Base-by-base conservation (phyloP, 2,113 vertebrate species). In the Scomber scombrus region DNA sequence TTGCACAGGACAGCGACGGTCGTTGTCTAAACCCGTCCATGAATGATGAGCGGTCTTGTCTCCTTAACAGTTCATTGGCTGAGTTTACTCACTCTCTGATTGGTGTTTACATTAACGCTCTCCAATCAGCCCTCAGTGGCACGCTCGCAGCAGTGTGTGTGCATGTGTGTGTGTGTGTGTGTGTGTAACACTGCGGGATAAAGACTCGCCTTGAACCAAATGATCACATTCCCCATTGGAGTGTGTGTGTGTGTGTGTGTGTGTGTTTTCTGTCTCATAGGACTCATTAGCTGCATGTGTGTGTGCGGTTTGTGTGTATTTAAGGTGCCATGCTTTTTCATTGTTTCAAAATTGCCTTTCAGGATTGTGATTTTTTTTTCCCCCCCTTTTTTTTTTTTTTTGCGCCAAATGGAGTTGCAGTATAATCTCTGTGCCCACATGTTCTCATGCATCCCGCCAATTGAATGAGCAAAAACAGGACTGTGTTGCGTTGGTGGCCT, bases 51-150 rank as follows among this genome's bases (percentile, higher is more conserved):
- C 11, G 82, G 67, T 71, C 63, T 72, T 15, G 54, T 70, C 66
- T 75, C 21, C 15, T 80, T 72, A 77, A 81, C 84, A 84, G 85
- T 72, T 64, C 84, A 81, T 80, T 89, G 80, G 85, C 73, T 40
- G 11, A 18, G 71, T 87, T 85, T 84, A 76, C 79, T 86, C 86
- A 68, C 79, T 56, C 88, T 81, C 85, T 92, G 92, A 92, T 92
- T 92, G 89, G 89, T 91, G 90, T 93, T 93, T 92, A 91, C 61
- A 49, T 90, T 89, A 73, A 29, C 43, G 68, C 75, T 13, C 2
- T 88, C 83, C 89, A 91, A 88, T 91, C 91, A 90, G 82, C 47
- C 77, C 60, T 78, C 57, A n/a, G 79, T 52, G 79, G 78, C 84
- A 83, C 47, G 82, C 80, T 78, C 52, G 63, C 67, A 70, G 77